Conservation (phyloP, 2,888 invertebrate genomes). For the Hybos culiciformis region DNA sequence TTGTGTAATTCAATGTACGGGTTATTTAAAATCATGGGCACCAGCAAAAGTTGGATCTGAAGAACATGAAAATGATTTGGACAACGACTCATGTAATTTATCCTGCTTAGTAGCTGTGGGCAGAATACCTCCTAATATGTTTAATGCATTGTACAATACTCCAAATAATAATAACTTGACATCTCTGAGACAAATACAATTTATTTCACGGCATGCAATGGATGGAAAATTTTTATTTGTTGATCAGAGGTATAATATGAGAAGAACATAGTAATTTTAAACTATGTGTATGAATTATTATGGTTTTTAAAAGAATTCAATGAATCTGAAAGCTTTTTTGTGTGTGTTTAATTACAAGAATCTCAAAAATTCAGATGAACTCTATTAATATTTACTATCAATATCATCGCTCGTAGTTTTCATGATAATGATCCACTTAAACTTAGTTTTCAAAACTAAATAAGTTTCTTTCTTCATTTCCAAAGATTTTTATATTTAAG, state of each 20-base stretch:
- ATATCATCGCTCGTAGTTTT: too few relatives aligned
- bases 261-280: not conserved
- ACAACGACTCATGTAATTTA: conserved; percentile 47
- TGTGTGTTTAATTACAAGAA: too few relatives aligned
- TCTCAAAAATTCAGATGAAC: too few relatives aligned
- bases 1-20: conserved; percentile 82
- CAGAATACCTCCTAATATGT: conserved; percentile 49
- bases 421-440: too few relatives aligned
- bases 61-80: conserved; percentile 47
- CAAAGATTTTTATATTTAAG: too few relatives aligned
- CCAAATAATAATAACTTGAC: conserved; percentile 35
- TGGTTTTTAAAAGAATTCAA: too few relatives aligned
- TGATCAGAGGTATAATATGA: conserved; percentile 60
- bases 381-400: too few relatives aligned
- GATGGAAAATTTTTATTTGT: conserved; percentile 89
- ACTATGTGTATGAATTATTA: not conserved
- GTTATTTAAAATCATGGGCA: conserved; percentile 85
- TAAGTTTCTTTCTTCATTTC: too few relatives aligned
- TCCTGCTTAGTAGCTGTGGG: conserved; percentile 85
- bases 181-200: conserved; percentile 52
- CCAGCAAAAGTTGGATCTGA: conserved; percentile 61
- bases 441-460: too few relatives aligned
- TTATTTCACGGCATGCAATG: conserved; percentile 69
- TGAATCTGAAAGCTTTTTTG: too few relatives aligned
- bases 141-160: conserved; percentile 38